Conservation (phyloP, 2,113 vertebrate species). For the Lepus timidus region DNA sequence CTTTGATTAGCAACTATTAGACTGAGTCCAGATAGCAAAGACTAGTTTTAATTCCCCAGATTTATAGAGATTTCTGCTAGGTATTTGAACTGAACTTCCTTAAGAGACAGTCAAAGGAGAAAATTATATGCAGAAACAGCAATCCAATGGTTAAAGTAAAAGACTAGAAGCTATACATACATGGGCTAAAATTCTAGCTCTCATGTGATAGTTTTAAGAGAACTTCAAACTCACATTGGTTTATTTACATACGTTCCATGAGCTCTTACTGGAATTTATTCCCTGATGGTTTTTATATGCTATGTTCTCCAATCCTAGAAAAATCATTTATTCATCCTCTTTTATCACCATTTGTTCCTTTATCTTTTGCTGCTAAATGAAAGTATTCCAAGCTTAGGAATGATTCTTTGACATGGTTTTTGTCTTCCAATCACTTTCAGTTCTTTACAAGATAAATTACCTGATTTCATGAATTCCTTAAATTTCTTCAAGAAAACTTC, state of each 20-base stretch:
- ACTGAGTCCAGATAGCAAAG: background rate
- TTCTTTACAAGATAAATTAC: background rate
- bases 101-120: slow-evolving; percentile 8
- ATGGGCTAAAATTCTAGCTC: background rate
- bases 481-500: slow-evolving; percentile 58
- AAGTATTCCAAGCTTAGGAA: background rate
- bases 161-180: background rate
- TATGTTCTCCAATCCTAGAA: background rate
- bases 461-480: slow-evolving; percentile 23
- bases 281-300: background rate
- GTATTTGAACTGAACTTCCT: background rate
- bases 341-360: slow-evolving; percentile 12
- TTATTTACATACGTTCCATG: background rate
- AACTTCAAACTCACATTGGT: background rate
- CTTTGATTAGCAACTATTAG: background rate
- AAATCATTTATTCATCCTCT: background rate
- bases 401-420: background rate
- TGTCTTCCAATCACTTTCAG: background rate
- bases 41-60: slow-evolving; percentile 36
- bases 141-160: background rate
- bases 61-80: slow-evolving; percentile 23
- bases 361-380: background rate
- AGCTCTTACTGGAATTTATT: background rate
- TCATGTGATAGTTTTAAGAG: background rate
- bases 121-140: background rate